Conservation (phyloP, 1,140 invertebrate genomes). For the Calliphora vicina region DNA sequence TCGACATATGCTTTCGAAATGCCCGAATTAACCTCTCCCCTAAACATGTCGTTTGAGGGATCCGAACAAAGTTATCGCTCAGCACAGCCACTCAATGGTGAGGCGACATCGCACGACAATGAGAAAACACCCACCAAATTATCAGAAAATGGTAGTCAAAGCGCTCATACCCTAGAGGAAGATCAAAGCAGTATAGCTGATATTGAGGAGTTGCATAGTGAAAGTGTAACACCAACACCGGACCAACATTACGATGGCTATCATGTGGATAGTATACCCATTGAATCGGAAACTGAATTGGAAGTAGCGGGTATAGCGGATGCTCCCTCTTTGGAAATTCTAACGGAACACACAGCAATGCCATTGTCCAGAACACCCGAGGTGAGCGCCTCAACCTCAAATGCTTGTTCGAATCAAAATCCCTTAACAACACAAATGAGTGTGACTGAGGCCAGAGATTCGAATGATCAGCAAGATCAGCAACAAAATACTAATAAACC, state of each 20-base stretch:
- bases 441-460: background rate
- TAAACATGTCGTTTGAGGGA: slow-evolving; percentile 60
- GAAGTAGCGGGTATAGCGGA: slow-evolving; percentile 38
- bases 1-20: slow-evolving; percentile 57
- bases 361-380: slow-evolving; percentile 54
- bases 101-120: background rate
- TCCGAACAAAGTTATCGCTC: slow-evolving; percentile 58
- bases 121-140: slow-evolving; percentile 25
- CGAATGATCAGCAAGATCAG: background rate
- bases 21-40: slow-evolving; percentile 51
- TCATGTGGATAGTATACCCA: slow-evolving; percentile 44
- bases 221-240: slow-evolving; percentile 58
- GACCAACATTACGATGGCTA: slow-evolving; percentile 46
- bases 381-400: slow-evolving; percentile 50
- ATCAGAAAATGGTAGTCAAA: slow-evolving; percentile 2
- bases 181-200: slow-evolving; percentile 54
- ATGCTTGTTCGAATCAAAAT: background rate
- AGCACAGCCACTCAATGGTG: slow-evolving; percentile 41
- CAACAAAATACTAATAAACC: slow-evolving; percentile 42
- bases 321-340: slow-evolving; percentile 46
- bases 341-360: slow-evolving; percentile 41
- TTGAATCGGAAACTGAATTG: slow-evolving; percentile 59
- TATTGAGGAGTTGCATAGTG: slow-evolving; percentile 54
- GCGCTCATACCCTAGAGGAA: background rate
- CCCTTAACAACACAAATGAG: slow-evolving; percentile 43